phyloP scores from a whole-genome alignment of 2,888 invertebrate species.

The Teleogryllus oceanicus region DNA sequence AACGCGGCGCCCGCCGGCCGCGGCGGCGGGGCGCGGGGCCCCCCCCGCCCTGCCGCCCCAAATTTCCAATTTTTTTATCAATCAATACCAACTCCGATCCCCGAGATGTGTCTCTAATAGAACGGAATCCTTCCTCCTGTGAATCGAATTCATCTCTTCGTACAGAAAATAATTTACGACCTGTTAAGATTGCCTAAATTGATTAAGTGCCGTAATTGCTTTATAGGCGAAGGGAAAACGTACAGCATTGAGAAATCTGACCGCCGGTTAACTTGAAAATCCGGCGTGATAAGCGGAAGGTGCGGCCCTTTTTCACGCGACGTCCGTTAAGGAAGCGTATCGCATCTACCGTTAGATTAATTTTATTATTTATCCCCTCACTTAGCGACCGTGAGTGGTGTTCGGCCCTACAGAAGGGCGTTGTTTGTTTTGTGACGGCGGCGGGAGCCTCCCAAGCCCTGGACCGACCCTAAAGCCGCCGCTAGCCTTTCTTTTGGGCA shows the following conservation, averaged over 20 bases:
- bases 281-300: background rate
- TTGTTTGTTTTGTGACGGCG: conserved; percentile 12
- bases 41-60: background rate
- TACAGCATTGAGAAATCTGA: conserved; percentile 9
- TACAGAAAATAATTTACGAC: background rate
- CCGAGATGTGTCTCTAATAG: background rate
- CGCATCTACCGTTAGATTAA: background rate
- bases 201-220: conserved; percentile 7
- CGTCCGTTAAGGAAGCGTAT: conserved; percentile 18
- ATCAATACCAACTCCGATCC: conserved; percentile 1
- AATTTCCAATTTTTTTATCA: conserved; percentile 2
- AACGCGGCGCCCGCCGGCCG: too few species aligned
- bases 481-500: background rate
- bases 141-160: conserved; percentile 18
- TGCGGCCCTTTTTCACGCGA: background rate
- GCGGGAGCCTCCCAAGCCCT: background rate
- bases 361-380: conserved; percentile 18
- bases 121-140: background rate
- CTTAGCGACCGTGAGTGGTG: background rate
- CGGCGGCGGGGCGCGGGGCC: background rate
- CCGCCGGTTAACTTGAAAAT: background rate
- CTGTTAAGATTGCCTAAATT: conserved; percentile 7
- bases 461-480: background rate
- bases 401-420: conserved; percentile 4
- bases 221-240: background rate